Base-by-base conservation (phyloP, 2,113 vertebrate species). In the Heliornis fulica region DNA sequence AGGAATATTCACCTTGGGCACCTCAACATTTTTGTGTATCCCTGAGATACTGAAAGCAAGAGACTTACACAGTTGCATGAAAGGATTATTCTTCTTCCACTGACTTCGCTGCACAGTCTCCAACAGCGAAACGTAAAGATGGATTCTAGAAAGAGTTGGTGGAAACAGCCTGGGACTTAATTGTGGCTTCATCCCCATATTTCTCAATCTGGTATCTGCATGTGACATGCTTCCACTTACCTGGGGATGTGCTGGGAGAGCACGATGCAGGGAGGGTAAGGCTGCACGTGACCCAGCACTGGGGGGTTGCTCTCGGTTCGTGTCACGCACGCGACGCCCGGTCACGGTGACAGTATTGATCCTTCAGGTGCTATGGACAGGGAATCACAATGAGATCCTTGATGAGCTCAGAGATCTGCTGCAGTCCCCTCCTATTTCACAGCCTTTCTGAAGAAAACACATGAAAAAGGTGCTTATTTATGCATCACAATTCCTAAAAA, bases 191-290 rank as follows among this genome's bases (percentile, higher is more conserved):
- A 10, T 6, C 32, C 22, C 38, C 46, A 2, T 1, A 6, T 26
- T 8, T 51, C 29, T 2, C 8, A 7, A 38, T 20, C 31, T 48
- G 31, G 38, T 28, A 43, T 3, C 41, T 4, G 10, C 4, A 4
- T 21, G n/a, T n/a, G 5, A 5, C 2, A 3, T 3, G 16, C 66
- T 66, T n/a, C 10, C 2, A 3, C 51, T 56, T 34, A 25, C 10
- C 56, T 45, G 61, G 66, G 40, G 32, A 14, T 0, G 5, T 26
- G 70, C 71, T 71, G 71, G 34, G 31, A 20, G 32, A 53, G 38
- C 70, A 18, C 28, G 12, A 1, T 0, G 0, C 17, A 10, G 51
- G 12, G 70, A 14, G 7, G 26, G 51, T 40, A 15, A 18, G 32
- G 2, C 51, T 34, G 23, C 40, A 50, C 0, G 2, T 5, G 29